These are phyloP conservation scores for Rhadinocentrus ornatus DNA, from an alignment of 2,797 vertebrate genomes.

Conservation along the genomic window DNA sequence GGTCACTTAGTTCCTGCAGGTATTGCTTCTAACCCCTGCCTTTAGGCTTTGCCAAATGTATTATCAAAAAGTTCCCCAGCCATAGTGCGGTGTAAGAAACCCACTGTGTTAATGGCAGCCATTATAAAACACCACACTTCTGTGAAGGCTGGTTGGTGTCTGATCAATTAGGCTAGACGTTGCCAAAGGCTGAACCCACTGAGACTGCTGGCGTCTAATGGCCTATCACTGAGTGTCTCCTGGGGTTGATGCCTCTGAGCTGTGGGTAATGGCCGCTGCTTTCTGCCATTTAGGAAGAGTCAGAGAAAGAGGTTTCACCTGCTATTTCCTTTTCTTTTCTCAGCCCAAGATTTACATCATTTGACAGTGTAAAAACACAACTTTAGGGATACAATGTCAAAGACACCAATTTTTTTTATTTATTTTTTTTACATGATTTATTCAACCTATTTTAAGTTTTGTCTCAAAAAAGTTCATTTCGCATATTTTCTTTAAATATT, in stretches of 20 bases:
- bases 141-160: constrained; percentile 44
- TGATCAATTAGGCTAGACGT: constrained; percentile 63
- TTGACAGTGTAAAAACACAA: neutral
- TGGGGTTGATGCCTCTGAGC: constrained; percentile 37
- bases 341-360: neutral
- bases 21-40: constrained; percentile 16
- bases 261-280: constrained; percentile 45
- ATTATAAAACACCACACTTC: constrained; percentile 47
- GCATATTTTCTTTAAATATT: too few species aligned
- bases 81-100: constrained; percentile 34
- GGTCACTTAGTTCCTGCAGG: constrained; percentile 27
- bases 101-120: constrained; percentile 43
- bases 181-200: constrained; percentile 50
- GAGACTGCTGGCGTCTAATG: constrained; percentile 63
- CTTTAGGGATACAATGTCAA: neutral
- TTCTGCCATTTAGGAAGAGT: constrained; percentile 42
- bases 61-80: constrained; percentile 12
- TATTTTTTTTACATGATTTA: too few species aligned
- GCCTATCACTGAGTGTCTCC: constrained; percentile 44
- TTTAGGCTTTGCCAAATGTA: constrained; percentile 12
- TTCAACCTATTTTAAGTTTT: too few species aligned
- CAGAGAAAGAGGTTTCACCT: constrained; percentile 30
- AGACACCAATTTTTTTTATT: too few species aligned
- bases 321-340: constrained; percentile 1
- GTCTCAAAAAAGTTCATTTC: too few species aligned